phyloP scores from a whole-genome alignment of 2,797 vertebrate genomes.

The Spizella passerina region DNA sequence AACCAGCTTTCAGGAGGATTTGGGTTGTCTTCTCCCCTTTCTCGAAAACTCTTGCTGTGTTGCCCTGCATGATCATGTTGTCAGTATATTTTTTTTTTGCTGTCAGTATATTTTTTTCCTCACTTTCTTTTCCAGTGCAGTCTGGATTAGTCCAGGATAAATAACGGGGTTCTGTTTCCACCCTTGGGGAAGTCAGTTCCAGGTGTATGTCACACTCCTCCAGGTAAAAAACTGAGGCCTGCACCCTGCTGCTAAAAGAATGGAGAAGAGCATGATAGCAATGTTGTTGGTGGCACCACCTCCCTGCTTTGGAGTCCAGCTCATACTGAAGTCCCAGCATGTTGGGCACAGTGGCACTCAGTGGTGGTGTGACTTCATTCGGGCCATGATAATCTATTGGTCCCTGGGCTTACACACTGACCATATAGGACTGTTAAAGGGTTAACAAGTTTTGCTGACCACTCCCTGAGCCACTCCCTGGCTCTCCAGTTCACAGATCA shows the following conservation, averaged over 20 bases:
- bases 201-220: background rate
- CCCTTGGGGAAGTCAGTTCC: background rate
- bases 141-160: background rate
- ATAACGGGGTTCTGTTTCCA: background rate
- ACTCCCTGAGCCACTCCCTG: background rate
- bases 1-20: background rate
- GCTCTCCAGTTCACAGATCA: background rate
- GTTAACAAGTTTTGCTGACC: background rate
- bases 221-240: background rate
- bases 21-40: background rate
- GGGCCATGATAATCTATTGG: background rate
- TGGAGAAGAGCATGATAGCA: background rate
- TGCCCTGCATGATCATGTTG: background rate
- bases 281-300: accelerated
- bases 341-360: too few species aligned
- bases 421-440: background rate
- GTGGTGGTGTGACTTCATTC: background rate
- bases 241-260: background rate
- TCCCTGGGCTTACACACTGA: background rate
- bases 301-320: background rate
- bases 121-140: background rate
- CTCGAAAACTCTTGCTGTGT: background rate
- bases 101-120: background rate
- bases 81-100: background rate
- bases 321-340: too few species aligned